Evolutionary conservation across 2,888 invertebrate genomes (phyloP).

Genomic region (Drosophila acutilabella): DNA sequence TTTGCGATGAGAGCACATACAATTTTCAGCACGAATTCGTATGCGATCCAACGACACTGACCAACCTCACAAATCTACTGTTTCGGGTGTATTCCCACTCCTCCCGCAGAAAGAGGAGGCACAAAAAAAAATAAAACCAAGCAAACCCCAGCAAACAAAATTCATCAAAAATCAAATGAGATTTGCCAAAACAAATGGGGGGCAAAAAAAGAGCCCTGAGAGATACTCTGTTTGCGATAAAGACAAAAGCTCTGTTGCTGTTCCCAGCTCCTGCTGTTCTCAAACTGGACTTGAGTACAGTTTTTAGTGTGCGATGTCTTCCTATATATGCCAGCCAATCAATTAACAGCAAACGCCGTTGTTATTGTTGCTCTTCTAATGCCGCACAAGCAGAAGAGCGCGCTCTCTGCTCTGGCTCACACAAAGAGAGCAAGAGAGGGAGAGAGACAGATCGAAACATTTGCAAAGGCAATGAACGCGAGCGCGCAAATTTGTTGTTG

Average conservation of each 20-base stretch:
- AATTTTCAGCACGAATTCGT: conserved; percentile 24
- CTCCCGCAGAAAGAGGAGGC: conserved; percentile 17
- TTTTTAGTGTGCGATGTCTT: background rate
- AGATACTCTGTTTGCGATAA: conserved; percentile 13
- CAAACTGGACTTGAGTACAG: background rate
- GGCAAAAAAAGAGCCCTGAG: conserved; percentile 5
- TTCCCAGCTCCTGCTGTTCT: conserved; percentile 1
- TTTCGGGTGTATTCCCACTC: conserved; percentile 22
- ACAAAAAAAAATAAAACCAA: conserved; percentile 3
- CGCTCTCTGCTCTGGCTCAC: too few species aligned
- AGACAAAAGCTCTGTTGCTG: conserved; percentile 12
- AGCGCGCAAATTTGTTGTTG: conserved; percentile 42
- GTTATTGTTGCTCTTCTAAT: conserved; percentile 50
- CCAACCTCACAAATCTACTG: conserved; percentile 60
- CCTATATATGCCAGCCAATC: conserved; percentile 15
- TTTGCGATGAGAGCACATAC: conserved; percentile 23
- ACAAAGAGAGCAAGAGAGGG: background rate
- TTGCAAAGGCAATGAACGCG: conserved; percentile 78
- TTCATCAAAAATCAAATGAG: conserved; percentile 42
- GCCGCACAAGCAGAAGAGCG: conserved; percentile 15
- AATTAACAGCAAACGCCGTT: conserved; percentile 13
- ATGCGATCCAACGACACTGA: conserved; percentile 45
- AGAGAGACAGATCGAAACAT: conserved; percentile 47
- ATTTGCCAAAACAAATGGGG: conserved; percentile 18
- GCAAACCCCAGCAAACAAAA: conserved; percentile 22